Base-by-base conservation (phyloP, 2,113 vertebrate species). In the Bothrops jararaca region DNA sequence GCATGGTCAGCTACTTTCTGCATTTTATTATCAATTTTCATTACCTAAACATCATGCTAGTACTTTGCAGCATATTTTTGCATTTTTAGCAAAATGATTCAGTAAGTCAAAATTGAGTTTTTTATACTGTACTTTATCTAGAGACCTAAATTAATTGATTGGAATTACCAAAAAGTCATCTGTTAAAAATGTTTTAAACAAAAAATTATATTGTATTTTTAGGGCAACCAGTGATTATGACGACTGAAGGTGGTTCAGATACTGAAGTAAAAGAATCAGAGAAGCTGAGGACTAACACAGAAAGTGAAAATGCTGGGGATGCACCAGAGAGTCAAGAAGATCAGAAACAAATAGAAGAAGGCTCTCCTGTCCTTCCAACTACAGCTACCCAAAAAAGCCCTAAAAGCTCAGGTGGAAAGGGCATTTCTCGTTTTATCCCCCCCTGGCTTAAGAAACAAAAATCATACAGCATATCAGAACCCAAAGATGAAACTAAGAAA, bases 381-480 rank as follows among this genome's bases (percentile, higher is more conserved):
- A 89, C 94, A 86, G 94, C 95, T 64, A 96, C 97, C 95, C 97
- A 95, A 95, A 96, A 96, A 11, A 97, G 96, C 89, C 95, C 96
- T 85, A 95, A 95, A 54, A 97, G 94, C 93, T 97, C 95, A 93
- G 97, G 97, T 95, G 98, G 98, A 88, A 99, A 98, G 97, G 98
- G 99, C 22, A 98, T 99, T 97, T 98, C 98, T 95, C 98, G 99
- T 26, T 99, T 99, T 95, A 97, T 99, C 88, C 99, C 99, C 2
- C 98, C 99, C 58, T 99, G 99, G 99, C 98, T 99, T 97, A 99
- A 99, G 97, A 99, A 99, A 93, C 99, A 99, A 92, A 99, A 98
- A 95, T 99, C 99, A 12, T 98, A 98, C 92, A 98, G 96, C 92
- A 98, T 99, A 93, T 93, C 97, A 85, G 97, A 96, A 86, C 95